A percentile compares a stretch with the other conserved stretches of the same genome.
phyloP scores from a whole-genome alignment of 2,888 invertebrate species.

The Protophormia terraenovae region DNA sequence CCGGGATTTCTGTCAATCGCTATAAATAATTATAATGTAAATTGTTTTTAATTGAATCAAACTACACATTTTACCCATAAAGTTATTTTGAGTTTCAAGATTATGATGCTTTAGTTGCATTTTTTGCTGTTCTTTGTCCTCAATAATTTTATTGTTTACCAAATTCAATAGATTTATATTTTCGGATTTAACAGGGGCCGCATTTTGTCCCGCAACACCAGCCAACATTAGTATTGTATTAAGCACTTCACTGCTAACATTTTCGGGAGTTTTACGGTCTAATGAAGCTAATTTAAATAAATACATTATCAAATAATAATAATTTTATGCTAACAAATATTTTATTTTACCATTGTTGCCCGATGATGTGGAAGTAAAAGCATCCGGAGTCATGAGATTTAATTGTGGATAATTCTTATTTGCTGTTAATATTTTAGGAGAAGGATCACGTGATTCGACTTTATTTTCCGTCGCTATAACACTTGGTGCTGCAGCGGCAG shows the following conservation, averaged over 20 bases:
- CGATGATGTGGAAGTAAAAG: constrained; percentile 85
- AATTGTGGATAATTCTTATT: constrained; percentile 81
- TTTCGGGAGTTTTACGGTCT: constrained; percentile 75
- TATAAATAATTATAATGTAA: constrained; percentile 35
- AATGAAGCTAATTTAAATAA: constrained; percentile 14
- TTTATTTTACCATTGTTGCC: constrained; percentile 48
- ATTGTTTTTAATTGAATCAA: too few relatives aligned
- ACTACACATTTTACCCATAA: constrained; percentile 71
- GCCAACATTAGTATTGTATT: constrained; percentile 81
- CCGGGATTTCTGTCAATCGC: constrained; percentile 77
- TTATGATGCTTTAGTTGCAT: constrained; percentile 76
- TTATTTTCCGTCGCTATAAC: constrained; percentile 67
- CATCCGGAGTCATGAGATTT: constrained; percentile 93
- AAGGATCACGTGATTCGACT: constrained; percentile 71
- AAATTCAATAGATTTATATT: constrained; percentile 77
- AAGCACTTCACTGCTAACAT: constrained; percentile 79
- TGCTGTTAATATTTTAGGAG: constrained; percentile 73
- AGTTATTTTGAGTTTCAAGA: constrained; percentile 77
- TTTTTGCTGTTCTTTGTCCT: constrained; percentile 80
- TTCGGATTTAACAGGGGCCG: constrained; percentile 72
- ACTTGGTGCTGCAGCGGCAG: constrained; percentile 73
- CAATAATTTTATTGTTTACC: constrained; percentile 79
- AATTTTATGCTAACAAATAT: background rate
- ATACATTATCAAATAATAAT: background rate
- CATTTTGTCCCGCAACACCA: constrained; percentile 76